Percentiles rank a stretch among this genome's conserved stretches.
Conservation (phyloP, 2,888 invertebrate species). For the Eurois occulta region DNA sequence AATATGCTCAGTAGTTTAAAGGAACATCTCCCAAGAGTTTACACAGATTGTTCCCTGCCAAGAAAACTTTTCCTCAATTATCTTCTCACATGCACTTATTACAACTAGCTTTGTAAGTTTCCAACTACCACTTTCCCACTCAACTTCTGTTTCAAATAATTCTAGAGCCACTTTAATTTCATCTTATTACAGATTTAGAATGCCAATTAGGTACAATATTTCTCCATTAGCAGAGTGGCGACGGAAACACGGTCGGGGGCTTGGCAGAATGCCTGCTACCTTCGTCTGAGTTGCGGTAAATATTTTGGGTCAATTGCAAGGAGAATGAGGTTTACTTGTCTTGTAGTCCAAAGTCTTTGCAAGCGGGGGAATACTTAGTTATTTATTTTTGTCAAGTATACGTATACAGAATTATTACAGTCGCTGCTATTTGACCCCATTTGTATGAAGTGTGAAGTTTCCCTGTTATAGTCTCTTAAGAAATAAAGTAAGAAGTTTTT, state of each 20-base stretch:
- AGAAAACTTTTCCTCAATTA: constrained; percentile 41
- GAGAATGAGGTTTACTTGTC: not conserved
- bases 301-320: constrained; percentile 34
- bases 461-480: constrained; percentile 17
- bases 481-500: constrained; percentile 48
- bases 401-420: not conserved
- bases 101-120: constrained; percentile 22
- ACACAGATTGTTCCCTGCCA: constrained; percentile 18
- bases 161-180: constrained; percentile 53
- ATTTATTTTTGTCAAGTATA: constrained; percentile 26
- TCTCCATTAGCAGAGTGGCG: constrained; percentile 63
- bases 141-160: constrained; percentile 53
- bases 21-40: not conserved
- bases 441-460: constrained; percentile 45
- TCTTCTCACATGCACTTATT: constrained; percentile 38
- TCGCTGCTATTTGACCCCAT: constrained; percentile 36
- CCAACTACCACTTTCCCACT: constrained; percentile 8
- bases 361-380: constrained; percentile 32
- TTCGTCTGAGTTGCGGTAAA: constrained; percentile 20
- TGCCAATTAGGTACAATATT: constrained; percentile 66
- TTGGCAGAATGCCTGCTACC: constrained; percentile 64
- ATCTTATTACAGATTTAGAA: constrained; percentile 62
- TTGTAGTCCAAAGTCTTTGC: constrained; percentile 20
- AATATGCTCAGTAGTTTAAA: not conserved
- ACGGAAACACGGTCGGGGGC: constrained; percentile 42